These are phyloP conservation scores for Tachysurus fulvidraco DNA, from an alignment of 2,113 vertebrate genomes.

Conservation along the genomic window DNA sequence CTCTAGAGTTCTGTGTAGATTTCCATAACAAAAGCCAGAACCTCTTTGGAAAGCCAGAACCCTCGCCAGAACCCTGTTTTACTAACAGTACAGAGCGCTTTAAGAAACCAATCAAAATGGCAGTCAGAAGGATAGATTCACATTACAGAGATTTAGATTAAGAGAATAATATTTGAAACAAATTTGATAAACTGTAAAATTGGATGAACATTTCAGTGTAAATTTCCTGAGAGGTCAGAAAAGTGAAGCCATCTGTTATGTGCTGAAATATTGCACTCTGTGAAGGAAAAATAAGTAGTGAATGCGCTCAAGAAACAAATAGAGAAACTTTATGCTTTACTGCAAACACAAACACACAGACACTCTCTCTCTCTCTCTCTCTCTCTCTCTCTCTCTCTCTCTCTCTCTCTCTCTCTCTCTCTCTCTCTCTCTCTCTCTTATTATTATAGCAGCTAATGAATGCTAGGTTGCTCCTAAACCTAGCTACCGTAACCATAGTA, in stretches of 20 bases:
- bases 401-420: background rate
- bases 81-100: background rate
- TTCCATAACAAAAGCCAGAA: background rate
- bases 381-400: background rate
- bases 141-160: background rate
- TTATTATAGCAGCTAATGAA: background rate
- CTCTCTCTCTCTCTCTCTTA: background rate
- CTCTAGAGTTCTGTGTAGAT: background rate
- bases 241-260: constrained; percentile 45
- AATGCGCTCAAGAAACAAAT: constrained; percentile 58
- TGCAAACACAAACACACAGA: constrained; percentile 24
- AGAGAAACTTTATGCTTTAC: constrained; percentile 44
- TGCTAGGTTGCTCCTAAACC: background rate
- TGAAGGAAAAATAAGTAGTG: constrained; percentile 55
- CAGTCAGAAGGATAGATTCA: background rate
- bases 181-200: background rate
- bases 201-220: background rate
- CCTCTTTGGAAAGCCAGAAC: background rate
- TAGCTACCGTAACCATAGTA: too few species aligned
- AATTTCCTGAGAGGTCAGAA: constrained; percentile 1
- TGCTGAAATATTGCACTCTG: constrained; percentile 52
- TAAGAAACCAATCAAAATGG: background rate
- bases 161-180: background rate
- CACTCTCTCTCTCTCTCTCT: background rate
- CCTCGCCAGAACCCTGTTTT: background rate